A percentile compares a stretch with the other conserved stretches of the same genome.
These are phyloP conservation scores for Wasmannia auropunctata DNA, from an alignment of 1,140 invertebrate species.

Conservation along the genomic window DNA sequence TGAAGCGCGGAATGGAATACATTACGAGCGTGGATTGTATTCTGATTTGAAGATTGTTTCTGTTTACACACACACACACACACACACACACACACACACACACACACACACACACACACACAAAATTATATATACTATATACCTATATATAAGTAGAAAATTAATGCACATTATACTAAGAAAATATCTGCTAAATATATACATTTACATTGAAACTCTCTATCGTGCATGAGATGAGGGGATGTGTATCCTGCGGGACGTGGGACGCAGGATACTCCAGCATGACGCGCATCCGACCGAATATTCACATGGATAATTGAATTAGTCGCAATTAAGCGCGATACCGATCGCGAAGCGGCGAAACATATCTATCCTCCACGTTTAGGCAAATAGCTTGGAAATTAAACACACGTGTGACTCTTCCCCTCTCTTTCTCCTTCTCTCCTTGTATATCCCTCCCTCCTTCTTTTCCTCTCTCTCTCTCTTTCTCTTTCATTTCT, in stretches of 20 bases:
- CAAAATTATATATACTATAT: too few species aligned
- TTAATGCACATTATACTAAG: not conserved
- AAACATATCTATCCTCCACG: slow-evolving; percentile 53
- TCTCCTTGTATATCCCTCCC: not conserved
- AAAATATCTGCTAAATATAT: not conserved
- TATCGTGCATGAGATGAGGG: not conserved
- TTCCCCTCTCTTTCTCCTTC: not conserved
- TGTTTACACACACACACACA: too few species aligned
- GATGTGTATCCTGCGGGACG: not conserved
- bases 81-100: too few species aligned
- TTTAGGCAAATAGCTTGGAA: slow-evolving; percentile 49
- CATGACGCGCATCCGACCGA: slow-evolving; percentile 26
- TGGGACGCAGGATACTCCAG: not conserved
- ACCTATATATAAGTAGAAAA: not conserved
- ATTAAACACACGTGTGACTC: slow-evolving; percentile 37
- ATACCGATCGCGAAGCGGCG: slow-evolving; percentile 51
- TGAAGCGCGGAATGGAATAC: not conserved
- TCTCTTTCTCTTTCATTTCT: not conserved
- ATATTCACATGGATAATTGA: slow-evolving; percentile 56
- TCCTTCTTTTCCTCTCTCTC: not conserved
- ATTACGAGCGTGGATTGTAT: slow-evolving; percentile 2
- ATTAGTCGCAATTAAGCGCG: slow-evolving; percentile 62
- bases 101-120: too few species aligned
- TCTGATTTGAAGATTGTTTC: slow-evolving; percentile 26
- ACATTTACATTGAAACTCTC: not conserved